Evolutionary conservation across 2,888 invertebrate genomes (phyloP).

Genomic region (Chrysotoxum bicinctum): DNA sequence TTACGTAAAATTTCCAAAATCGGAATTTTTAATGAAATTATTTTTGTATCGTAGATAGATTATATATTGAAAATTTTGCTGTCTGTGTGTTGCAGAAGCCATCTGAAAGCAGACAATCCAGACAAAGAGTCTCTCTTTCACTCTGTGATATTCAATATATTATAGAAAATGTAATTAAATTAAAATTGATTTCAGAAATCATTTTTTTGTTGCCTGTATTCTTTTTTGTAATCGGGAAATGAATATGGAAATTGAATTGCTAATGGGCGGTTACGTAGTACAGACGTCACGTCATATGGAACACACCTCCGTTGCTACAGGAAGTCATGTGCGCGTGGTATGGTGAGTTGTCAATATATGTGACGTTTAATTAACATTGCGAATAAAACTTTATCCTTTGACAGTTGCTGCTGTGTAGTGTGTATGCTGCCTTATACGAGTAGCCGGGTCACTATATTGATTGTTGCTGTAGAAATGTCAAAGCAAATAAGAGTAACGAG

Average conservation of each 20-base stretch:
- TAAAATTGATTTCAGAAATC: conserved; percentile 59
- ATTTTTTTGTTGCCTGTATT: background rate
- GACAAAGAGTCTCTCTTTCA: background rate
- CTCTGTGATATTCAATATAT: conserved; percentile 31
- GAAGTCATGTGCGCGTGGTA: conserved; percentile 15
- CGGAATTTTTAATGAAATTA: conserved; percentile 61
- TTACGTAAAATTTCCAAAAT: conserved; percentile 33
- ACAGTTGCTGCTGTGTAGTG: conserved; percentile 23
- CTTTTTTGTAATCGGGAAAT: conserved; percentile 34
- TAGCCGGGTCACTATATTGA: background rate
- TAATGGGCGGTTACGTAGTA: conserved; percentile 46
- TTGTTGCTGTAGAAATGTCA: conserved; percentile 12
- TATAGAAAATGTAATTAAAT: conserved; percentile 66
- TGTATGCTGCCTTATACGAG: background rate
- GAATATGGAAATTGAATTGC: conserved; percentile 64
- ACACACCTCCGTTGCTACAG: conserved; percentile 12
- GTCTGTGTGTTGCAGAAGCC: background rate
- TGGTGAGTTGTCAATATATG: conserved; percentile 14
- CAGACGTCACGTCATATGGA: conserved; percentile 47
- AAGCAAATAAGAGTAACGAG: background rate
- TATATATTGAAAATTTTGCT: conserved; percentile 17
- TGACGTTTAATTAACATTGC: conserved; percentile 65
- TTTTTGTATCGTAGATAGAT: conserved; percentile 27
- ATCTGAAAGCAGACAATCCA: conserved; percentile 10
- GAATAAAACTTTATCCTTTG: conserved; percentile 53